Evolutionary conservation across 2,797 vertebrate species (phyloP), one percentile per base, ranked within the genome.

Genomic region (Oreortyx pictus): DNA sequence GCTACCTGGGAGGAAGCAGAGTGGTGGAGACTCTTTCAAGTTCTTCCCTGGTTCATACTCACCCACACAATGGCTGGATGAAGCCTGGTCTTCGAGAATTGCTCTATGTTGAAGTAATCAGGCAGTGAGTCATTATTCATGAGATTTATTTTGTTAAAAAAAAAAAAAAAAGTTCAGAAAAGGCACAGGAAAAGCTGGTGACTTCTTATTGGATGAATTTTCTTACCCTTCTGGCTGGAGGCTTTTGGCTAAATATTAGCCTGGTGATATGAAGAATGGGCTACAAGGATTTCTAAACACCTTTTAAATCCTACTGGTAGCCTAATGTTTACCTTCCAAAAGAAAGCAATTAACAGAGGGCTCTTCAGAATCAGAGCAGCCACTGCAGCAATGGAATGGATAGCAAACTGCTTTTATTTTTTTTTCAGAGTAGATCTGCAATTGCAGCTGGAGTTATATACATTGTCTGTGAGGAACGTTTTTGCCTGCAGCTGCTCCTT

Each of bases 181-280:
- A 88, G 18, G 3, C 12, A 50, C 14, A 89, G 52, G 15, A 91
- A 57, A 25, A 50, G 20, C 10, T 24, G 11, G 52, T 73, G 87
- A 93, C n/a, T 11, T 90, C 76, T 83, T 31, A 83, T 20, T 6
- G 88, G 35, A 57, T 71, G 3, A 43, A 29, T 77, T 90, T 90
- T 35, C 35, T 73, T 66, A 50, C 9, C 18, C n/a, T 44, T 86
- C 44, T 73, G 27, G 15, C 24, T 49, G 33, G 23, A 46, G 23
- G 27, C 13, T 80, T 87, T 59, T 46, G 43, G 22, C 22, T 67
- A 95, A 60, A 73, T 56, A 14, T 87, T 71, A 88, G 13, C 13
- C 17, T 11, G 15, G 6, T 76, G 25, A 61, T 73, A 41, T 29
- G 47, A 33, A 78, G 22, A 67, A 67, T 11, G 4, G 8, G 6